Conservation (phyloP, 2,888 invertebrate genomes). For the Lasioglossum villosulum region DNA sequence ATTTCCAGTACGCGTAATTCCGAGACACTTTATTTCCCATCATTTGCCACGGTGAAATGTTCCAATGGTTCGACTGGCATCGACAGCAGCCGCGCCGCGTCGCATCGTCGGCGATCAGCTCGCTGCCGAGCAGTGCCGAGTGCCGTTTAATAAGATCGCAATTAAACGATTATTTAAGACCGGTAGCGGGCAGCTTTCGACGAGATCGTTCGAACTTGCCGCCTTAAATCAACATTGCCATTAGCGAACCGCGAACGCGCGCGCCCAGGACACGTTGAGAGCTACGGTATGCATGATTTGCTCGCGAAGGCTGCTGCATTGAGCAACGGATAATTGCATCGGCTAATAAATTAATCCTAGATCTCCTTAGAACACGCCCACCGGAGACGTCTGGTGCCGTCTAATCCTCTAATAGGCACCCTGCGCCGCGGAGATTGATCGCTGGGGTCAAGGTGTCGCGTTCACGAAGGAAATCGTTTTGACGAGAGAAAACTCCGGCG, state of each 20-base stretch:
- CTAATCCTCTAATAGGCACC: constrained; percentile 75
- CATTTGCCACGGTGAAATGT: constrained; percentile 25
- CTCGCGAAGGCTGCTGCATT: constrained; percentile 61
- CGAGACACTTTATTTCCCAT: constrained; percentile 12
- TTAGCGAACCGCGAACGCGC: constrained; percentile 20
- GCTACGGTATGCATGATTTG: constrained; percentile 36
- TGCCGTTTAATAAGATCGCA: constrained; percentile 67
- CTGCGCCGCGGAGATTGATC: constrained; percentile 56
- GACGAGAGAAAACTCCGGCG: constrained; percentile 33
- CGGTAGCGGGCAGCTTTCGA: constrained; percentile 71
- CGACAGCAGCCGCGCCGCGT: not conserved
- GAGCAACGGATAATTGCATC: constrained; percentile 81
- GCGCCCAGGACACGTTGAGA: constrained; percentile 32
- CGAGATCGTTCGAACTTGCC: constrained; percentile 41
- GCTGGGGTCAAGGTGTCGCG: constrained; percentile 60
- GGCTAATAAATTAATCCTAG: constrained; percentile 80
- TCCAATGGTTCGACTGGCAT: not conserved
- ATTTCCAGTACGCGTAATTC: constrained; percentile 33
- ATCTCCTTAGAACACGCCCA: constrained; percentile 80
- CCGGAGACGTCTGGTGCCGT: constrained; percentile 70
- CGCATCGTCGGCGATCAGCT: not conserved
- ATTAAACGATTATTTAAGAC: constrained; percentile 79
- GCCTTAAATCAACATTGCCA: constrained; percentile 65
- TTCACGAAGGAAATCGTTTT: not conserved
- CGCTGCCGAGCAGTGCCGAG: constrained; percentile 13